phyloP scores from a whole-genome alignment of 2,113 vertebrate genomes.

The Salvelinus alpinus region DNA sequence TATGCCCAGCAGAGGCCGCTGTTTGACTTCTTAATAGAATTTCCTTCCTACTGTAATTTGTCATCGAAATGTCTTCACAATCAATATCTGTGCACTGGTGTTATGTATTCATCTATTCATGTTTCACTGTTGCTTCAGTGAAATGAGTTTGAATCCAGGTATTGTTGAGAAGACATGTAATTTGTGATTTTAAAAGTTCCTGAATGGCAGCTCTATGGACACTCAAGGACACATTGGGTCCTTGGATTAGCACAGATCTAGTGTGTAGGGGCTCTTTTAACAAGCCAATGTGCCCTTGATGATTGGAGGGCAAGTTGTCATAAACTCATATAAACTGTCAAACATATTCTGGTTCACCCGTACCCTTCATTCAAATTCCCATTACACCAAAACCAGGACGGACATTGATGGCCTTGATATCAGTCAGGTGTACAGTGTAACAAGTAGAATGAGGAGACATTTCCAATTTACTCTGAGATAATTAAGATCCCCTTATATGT shows the following conservation, averaged over 20 bases:
- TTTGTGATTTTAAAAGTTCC: no score
- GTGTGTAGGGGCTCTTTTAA: background rate
- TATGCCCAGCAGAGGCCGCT: slow-evolving; percentile 71
- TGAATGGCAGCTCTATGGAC: no score
- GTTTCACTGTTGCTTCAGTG: no score
- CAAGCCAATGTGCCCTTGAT: no score
- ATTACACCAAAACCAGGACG: slow-evolving; percentile 15
- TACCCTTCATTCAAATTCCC: slow-evolving; percentile 22
- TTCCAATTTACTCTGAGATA: slow-evolving; percentile 32
- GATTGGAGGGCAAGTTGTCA: slow-evolving; percentile 23
- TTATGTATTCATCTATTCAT: no score
- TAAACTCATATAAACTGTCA: slow-evolving; percentile 30
- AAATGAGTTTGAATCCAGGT: no score
- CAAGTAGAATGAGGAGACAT: slow-evolving; percentile 39
- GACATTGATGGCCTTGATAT: slow-evolving; percentile 44
- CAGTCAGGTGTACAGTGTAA: slow-evolving; percentile 39
- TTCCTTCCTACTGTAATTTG: background rate
- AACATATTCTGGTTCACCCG: slow-evolving; percentile 11
- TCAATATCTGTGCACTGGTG: no score
- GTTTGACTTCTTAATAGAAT: slow-evolving; percentile 54
- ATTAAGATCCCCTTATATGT: slow-evolving; percentile 29
- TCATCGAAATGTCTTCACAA: background rate
- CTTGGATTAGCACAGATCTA: background rate
- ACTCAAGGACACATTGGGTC: no score
- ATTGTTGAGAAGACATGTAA: background rate